A percentile compares a stretch with the other conserved stretches of the same genome.
Evolutionary conservation across 2,797 vertebrate species (phyloP).

Genomic region (Notolabrus celidotus): DNA sequence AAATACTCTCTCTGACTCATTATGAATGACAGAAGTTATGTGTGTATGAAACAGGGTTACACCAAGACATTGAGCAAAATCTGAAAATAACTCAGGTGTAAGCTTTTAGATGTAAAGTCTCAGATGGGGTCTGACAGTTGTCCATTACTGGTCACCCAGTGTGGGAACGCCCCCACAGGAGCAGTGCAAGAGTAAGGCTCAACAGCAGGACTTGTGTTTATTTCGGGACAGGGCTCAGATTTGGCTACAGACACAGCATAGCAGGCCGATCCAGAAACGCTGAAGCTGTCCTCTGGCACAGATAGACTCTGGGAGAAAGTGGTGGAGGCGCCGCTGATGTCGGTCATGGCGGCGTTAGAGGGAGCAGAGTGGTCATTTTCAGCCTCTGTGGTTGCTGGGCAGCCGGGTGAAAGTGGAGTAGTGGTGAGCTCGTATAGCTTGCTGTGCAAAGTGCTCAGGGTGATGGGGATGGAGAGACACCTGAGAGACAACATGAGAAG

Average conservation of each 20-base stretch:
- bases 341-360: slow-evolving; percentile 5
- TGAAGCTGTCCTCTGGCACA: slow-evolving; percentile 38
- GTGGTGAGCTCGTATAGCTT: slow-evolving; percentile 54
- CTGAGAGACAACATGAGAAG: slow-evolving; percentile 66
- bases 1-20: slow-evolving; percentile 17
- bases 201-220: slow-evolving; percentile 58
- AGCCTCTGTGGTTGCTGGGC: slow-evolving; percentile 14
- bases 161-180: slow-evolving; percentile 53
- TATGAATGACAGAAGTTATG: neutral
- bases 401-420: slow-evolving; percentile 7
- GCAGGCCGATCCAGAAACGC: slow-evolving; percentile 40
- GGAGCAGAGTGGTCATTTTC: slow-evolving; percentile 38
- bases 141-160: slow-evolving; percentile 50
- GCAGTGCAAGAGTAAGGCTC: slow-evolving; percentile 48
- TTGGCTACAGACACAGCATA: slow-evolving; percentile 56
- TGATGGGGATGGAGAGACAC: slow-evolving; percentile 88
- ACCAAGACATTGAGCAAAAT: slow-evolving; percentile 29
- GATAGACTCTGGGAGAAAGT: slow-evolving; percentile 42
- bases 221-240: slow-evolving; percentile 59
- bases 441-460: slow-evolving; percentile 82
- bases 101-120: neutral
- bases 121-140: slow-evolving; percentile 60
- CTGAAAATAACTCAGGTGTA: slow-evolving; percentile 2
- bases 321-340: slow-evolving; percentile 28
- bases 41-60: neutral